phyloP scores from a whole-genome alignment of 2,113 vertebrate genomes.

The Cnemophilus loriae region DNA sequence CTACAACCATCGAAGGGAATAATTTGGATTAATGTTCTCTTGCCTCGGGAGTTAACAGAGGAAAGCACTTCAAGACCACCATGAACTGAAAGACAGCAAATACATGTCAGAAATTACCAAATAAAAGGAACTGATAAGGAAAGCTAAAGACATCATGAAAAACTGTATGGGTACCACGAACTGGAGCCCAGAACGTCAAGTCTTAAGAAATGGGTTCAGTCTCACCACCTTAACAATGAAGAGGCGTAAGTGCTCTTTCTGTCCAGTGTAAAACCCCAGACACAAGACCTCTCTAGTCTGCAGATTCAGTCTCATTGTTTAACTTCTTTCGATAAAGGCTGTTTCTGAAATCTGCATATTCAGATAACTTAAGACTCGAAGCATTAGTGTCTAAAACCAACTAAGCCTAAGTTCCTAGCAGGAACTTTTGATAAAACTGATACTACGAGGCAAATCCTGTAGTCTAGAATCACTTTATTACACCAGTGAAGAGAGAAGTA shows the following conservation, averaged over 20 bases:
- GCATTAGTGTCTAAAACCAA: not conserved
- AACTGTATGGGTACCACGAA: not conserved
- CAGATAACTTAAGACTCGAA: not conserved
- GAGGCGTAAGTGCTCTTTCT: not conserved
- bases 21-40: not conserved
- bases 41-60: not conserved
- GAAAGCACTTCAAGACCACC: not conserved
- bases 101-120: not conserved
- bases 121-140: not conserved
- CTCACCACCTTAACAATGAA: not conserved
- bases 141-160: not conserved
- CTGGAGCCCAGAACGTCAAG: not conserved
- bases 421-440: not conserved
- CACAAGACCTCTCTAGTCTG: not conserved
- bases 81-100: not conserved
- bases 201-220: not conserved
- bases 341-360: not conserved
- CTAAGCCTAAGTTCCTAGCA: not conserved
- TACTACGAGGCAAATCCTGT: not conserved
- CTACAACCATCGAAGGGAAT: not conserved
- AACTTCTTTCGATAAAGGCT: not conserved
- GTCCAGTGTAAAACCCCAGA: not conserved
- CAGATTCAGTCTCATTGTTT: not conserved
- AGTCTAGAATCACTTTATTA: not conserved
- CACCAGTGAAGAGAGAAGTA: not conserved